A percentile compares a stretch with the other conserved stretches of the same genome.
Conservation (phyloP, 2,888 invertebrate species). For the Drosophila emarginata region DNA sequence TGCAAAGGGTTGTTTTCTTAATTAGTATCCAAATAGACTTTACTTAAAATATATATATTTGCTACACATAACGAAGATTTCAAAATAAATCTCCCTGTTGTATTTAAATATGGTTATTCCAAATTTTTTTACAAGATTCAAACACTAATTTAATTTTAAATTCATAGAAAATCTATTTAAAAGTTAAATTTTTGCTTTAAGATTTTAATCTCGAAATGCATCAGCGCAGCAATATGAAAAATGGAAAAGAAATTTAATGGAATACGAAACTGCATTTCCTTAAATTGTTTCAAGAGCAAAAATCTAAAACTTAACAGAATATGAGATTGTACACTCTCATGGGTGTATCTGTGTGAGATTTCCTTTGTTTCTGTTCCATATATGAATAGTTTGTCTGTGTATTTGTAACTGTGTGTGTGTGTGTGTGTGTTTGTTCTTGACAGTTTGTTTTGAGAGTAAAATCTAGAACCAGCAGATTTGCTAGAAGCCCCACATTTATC, state of each 20-base stretch:
- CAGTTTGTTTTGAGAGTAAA: conserved; percentile 10
- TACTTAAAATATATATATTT: too few relatives aligned
- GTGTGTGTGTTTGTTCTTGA: conserved; percentile 9
- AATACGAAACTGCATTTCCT: not conserved
- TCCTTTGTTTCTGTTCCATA: not conserved
- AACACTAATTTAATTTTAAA: too few relatives aligned
- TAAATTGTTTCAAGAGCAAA: not conserved
- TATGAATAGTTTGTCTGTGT: not conserved
- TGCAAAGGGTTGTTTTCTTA: too few relatives aligned
- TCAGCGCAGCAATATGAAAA: not conserved
- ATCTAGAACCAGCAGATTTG: conserved; percentile 8
- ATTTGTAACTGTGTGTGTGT: not conserved
- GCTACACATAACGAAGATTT: too few relatives aligned
- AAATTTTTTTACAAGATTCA: too few relatives aligned
- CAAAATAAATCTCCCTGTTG: too few relatives aligned
- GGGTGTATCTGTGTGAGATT: not conserved
- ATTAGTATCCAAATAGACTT: too few relatives aligned
- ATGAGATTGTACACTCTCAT: conserved; percentile 11
- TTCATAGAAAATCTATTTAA: too few relatives aligned
- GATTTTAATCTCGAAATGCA: too few relatives aligned
- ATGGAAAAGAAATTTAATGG: not conserved
- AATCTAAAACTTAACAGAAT: conserved; percentile 21
- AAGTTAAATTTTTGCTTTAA: too few relatives aligned
- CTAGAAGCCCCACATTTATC: not conserved
- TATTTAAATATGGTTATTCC: too few relatives aligned